Base-by-base conservation (phyloP, 2,888 invertebrate species). In the Osmoderma eremita region DNA sequence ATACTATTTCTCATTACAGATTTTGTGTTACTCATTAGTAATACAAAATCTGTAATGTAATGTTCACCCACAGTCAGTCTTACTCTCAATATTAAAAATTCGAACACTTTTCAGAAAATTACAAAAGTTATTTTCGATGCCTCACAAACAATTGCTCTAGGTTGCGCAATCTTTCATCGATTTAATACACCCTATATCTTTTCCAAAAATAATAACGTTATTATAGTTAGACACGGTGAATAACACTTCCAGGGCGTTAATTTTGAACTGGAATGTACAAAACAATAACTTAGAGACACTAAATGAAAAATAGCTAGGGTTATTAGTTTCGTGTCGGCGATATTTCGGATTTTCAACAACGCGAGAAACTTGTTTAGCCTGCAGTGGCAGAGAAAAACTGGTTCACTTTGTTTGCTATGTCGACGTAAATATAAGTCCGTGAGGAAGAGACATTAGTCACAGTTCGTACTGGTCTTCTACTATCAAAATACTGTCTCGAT, bases 301-400 rank as follows among this genome's bases (percentile, higher is more conserved):
- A 53, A 38, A 53, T 36, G 53, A 53, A 53, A 48, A 53, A 53
- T 53, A 38, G 12, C 17, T 10, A 2, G 24, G 18, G 38, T 38
- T 17, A 38, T 53, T 53, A 53, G 15, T 53, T 53, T 18, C 38
- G 38, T 53, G 53, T 38, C 53, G 38, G 38, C 53, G 53, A 53
- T 53, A 15, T 39, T 53, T 53, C 18, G 38, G 38, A 53, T 53
- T 53, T 53, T 53, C 53, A 53, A 12, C 53, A 24, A 17, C 20
- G 53, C 38, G 38, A 53, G 38, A 53, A 53, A 51, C 53, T 36
- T 65, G 53, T 48, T 65, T 65, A 62, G 49, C 18, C 30, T 62
- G 36, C 8, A 15, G 36, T 41, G 62, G 62, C 62, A 62, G 62
- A 49, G 62, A 62, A 62, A 49, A 62, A 62, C 36, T 62, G 36